phyloP scores from a whole-genome alignment of 1,140 invertebrate genomes.

The Brachionus rubens region DNA sequence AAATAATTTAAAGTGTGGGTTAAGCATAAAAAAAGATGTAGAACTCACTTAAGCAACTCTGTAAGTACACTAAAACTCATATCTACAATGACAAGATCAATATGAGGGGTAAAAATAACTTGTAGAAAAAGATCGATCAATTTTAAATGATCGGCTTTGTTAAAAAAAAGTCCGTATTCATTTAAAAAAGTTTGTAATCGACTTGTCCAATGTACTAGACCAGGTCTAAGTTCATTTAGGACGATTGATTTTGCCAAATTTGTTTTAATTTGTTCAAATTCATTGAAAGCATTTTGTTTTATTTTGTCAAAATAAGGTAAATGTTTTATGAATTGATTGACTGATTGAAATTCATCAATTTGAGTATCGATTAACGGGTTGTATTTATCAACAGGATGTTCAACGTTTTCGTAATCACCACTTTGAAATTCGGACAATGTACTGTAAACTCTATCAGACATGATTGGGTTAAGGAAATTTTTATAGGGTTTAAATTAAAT shows the following conservation, averaged over 20 bases:
- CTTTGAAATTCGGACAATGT: constrained; percentile 9
- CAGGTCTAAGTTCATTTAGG: constrained; percentile 34
- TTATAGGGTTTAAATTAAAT: no score
- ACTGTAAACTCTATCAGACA: no score
- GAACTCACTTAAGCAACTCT: constrained; percentile 5
- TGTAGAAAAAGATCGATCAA: constrained; percentile 13
- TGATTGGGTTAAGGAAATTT: no score
- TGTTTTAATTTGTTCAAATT: constrained; percentile 1
- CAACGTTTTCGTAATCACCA: background rate
- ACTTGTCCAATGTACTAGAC: constrained; percentile 31
- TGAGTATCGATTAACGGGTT: background rate
- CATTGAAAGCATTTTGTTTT: background rate
- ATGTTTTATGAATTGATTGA: constrained; percentile 41
- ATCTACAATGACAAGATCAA: constrained; percentile 10
- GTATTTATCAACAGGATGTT: background rate
- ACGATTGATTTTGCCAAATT: background rate
- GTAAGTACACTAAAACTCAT: background rate
- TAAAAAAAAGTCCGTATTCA: constrained; percentile 30
- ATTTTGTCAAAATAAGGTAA: constrained; percentile 39
- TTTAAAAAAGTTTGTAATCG: constrained; percentile 14
- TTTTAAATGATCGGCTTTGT: constrained; percentile 41
- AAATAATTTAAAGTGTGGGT: no score
- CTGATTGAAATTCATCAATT: background rate
- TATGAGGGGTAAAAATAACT: background rate
- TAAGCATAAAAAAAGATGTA: no score